These are phyloP conservation scores for Herpetotheres cachinnans DNA, from an alignment of 2,113 vertebrate genomes.

Conservation along the genomic window DNA sequence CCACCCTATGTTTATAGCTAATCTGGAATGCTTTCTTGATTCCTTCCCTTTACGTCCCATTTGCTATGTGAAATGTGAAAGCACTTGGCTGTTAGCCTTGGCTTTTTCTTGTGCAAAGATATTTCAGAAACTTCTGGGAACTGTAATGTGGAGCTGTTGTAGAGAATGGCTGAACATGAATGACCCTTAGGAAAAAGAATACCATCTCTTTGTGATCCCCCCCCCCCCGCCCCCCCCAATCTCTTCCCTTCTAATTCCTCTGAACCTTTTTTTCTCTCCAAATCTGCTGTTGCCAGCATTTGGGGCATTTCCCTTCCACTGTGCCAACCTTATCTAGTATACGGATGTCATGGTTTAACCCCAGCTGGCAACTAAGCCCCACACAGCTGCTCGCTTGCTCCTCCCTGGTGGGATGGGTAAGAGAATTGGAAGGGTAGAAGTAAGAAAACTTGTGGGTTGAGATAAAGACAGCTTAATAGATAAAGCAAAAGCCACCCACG, in stretches of 20 bases:
- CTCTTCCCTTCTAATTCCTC: not conserved
- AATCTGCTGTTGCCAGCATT: not conserved
- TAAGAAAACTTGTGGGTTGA: not conserved
- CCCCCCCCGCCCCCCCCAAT: no score
- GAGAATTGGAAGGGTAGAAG: not conserved
- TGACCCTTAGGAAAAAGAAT: not conserved
- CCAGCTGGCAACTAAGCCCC: not conserved
- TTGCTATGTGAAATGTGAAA: not conserved
- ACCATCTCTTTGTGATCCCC: not conserved
- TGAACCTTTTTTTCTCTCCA: not conserved
- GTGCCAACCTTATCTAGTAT: not conserved
- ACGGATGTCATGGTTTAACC: not conserved
- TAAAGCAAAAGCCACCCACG: not conserved
- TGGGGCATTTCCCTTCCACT: not conserved
- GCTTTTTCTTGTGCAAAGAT: not conserved
- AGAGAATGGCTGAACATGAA: not conserved
- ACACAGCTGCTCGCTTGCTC: accelerated
- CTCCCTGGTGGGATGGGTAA: not conserved
- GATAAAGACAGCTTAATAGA: not conserved
- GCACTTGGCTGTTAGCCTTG: not conserved
- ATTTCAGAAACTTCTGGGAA: not conserved
- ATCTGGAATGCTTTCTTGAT: not conserved
- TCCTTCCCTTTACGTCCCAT: not conserved
- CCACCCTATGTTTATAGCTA: not conserved
- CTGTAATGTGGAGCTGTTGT: not conserved